Evolutionary conservation across 1,140 invertebrate genomes (phyloP), one percentile per base, ranked within the genome.

Genomic region (Aphaenogaster rudis): DNA sequence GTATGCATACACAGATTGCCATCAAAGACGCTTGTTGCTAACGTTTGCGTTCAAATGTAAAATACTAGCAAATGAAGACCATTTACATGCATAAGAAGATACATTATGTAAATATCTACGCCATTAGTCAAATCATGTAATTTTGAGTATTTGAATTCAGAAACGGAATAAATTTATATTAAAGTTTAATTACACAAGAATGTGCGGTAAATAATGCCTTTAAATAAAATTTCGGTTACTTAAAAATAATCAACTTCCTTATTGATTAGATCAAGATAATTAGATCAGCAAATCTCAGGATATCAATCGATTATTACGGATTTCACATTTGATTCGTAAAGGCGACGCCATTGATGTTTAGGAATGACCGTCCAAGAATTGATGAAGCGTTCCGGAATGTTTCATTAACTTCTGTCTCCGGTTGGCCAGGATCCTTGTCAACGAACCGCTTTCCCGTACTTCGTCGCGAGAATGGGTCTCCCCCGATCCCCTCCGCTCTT

Each of bases 361-460:
- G 42, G 8, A 74, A 61, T 45, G 28, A 72, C 48, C 7, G 42
- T 36, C 39, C 21, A 8, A 82, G 17, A 21, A 42, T 36, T 48
- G 61, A 66, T 21, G 45, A 81, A 57, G 39, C 45, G 50, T 50
- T 69, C 21, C 48, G 36, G 78, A 69, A 52, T 66, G 8, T n/a
- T 69, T 69, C 42, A 69, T 69, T 69, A 69, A 69, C 42, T 28
- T 50, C 45, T 71, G 13, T 33, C 64, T 54, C 36, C n/a, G n/a
- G 5, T 17, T 48, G n/a, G 36, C 48, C 21, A 48, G 42, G 13
- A 78, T 48, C 28, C 76, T 78, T 78, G 76, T 78, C 76, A 78
- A 64, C 59, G 57, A 64, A 21, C 7, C 28, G 61, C 59, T 71
- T 54, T 81, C 36, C 48, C 48, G 36, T 81, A 54, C 42, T 8